phyloP scores from a whole-genome alignment of 2,113 vertebrate genomes.

The Orycteropus afer region DNA sequence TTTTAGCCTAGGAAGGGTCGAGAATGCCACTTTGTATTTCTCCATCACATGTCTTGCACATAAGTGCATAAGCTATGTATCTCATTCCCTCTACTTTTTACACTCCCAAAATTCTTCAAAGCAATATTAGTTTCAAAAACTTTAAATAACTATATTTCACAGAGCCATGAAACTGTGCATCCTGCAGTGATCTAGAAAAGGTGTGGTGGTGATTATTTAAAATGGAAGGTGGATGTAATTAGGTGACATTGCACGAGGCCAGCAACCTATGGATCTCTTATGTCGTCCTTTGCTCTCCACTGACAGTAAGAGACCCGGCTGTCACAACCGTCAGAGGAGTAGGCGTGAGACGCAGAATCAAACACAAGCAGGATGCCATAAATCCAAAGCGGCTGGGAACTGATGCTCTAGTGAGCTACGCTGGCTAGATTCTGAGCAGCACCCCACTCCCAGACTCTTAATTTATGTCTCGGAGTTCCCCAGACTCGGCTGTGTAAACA shows the following conservation, averaged over 20 bases:
- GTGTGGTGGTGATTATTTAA: conserved; percentile 32
- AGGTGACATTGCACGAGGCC: background rate
- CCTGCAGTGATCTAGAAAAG: conserved; percentile 6
- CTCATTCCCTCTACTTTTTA: background rate
- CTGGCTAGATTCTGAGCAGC: background rate
- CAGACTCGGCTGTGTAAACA: background rate
- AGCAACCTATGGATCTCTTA: background rate
- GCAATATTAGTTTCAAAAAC: conserved; percentile 33
- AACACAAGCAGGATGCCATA: background rate
- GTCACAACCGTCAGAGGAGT: background rate
- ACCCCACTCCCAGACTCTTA: background rate
- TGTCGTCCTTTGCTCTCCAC: background rate
- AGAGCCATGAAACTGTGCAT: background rate
- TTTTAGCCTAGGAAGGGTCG: background rate
- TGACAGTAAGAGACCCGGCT: background rate
- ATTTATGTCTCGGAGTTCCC: background rate
- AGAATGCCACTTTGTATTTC: background rate
- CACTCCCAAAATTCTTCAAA: conserved; percentile 3
- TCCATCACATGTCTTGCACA: background rate
- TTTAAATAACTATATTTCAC: conserved; percentile 4
- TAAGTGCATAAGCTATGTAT: conserved; percentile 38
- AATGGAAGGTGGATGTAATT: conserved; percentile 31
- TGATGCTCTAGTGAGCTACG: background rate
- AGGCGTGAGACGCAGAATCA: background rate
- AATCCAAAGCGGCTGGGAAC: background rate